Conservation (phyloP, 1,140 invertebrate species). For the Elymnias hypermnestra region DNA sequence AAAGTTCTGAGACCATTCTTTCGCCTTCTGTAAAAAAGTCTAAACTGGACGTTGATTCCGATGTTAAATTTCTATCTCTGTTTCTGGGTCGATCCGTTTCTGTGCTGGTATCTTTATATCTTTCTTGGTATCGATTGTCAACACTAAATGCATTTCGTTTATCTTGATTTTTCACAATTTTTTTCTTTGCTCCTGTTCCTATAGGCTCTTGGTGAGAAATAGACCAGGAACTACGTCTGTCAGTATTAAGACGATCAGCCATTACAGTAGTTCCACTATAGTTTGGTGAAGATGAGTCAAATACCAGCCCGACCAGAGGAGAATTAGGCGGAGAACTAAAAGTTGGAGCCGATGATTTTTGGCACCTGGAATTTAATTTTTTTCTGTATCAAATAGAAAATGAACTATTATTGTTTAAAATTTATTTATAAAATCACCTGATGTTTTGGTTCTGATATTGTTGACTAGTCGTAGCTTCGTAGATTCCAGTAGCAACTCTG, state of each 20-base stretch:
- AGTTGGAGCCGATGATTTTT: slow-evolving; percentile 46
- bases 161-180: slow-evolving; percentile 65
- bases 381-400: neutral
- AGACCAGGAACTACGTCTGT: slow-evolving; percentile 60
- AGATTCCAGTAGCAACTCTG: slow-evolving; percentile 43
- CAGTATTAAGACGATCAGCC: slow-evolving; percentile 42
- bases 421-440: slow-evolving; percentile 28
- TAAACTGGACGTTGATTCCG: slow-evolving; percentile 67
- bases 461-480: slow-evolving; percentile 46
- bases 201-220: slow-evolving; percentile 61
- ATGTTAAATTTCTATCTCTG: slow-evolving; percentile 44
- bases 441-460: slow-evolving; percentile 53
- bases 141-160: slow-evolving; percentile 48
- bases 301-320: slow-evolving; percentile 57
- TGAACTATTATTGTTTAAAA: neutral
- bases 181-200: slow-evolving; percentile 64
- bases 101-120: slow-evolving; percentile 45
- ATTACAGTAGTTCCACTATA: slow-evolving; percentile 46
- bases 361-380: slow-evolving; percentile 43
- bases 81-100: slow-evolving; percentile 57
- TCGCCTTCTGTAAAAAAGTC: slow-evolving; percentile 71
- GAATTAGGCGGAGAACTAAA: slow-evolving; percentile 67
- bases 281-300: slow-evolving; percentile 52
- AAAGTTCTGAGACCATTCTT: slow-evolving; percentile 70
- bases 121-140: slow-evolving; percentile 52